Evolutionary conservation across 2,797 vertebrate species (phyloP), one percentile per base, ranked within the genome.

Genomic region (Columba guinea): DNA sequence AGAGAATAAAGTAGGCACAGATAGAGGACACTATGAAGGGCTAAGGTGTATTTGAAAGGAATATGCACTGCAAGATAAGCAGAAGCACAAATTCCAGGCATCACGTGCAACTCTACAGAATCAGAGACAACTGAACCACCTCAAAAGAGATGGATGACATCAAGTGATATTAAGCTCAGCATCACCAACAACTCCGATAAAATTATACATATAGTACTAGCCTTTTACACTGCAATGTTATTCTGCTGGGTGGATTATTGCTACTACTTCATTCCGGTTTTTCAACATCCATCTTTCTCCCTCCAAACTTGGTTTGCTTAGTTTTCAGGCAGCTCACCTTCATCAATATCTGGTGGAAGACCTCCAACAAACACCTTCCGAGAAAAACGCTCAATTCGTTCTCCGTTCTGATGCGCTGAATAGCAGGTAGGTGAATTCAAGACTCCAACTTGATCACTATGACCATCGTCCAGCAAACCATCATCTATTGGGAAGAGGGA

Each of bases 291-390:
- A 21, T 73, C 34, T 34, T 69, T 63, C 35, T 35, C 12, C 14
- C 58, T 65, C 55, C 51, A 62, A n/a, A 64, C 11, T 9, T 5
- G 44, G 30, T 39, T 18, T 67, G 20, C 27, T 58, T 9, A 26
- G 44, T 27, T 73, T 85, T 53, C 52, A 34, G 65, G 68, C 34
- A 93, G 87, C 94, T 97, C 89, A 99, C 99, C 99, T 99, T 99
- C 99, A 86, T 99, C 99, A 63, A 99, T 99, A 96, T 99, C 99
- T 5, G 99, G 99, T 82, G 99, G 99, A 92, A 99, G 98, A 37
- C 99, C 99, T 80, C 99, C 99, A 84, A 99, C 99, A 91, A 99
- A 99, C 89, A 99, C 99, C 88, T 99, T 99, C 35, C 99, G 98
- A 69, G 99, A 99, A 96, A 99, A 99, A 82, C 99, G 99, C 96